A percentile compares a stretch with the other conserved stretches of the same genome.
Evolutionary conservation across 2,113 vertebrate species (phyloP).

Genomic region (Odontesthes bonariensis): DNA sequence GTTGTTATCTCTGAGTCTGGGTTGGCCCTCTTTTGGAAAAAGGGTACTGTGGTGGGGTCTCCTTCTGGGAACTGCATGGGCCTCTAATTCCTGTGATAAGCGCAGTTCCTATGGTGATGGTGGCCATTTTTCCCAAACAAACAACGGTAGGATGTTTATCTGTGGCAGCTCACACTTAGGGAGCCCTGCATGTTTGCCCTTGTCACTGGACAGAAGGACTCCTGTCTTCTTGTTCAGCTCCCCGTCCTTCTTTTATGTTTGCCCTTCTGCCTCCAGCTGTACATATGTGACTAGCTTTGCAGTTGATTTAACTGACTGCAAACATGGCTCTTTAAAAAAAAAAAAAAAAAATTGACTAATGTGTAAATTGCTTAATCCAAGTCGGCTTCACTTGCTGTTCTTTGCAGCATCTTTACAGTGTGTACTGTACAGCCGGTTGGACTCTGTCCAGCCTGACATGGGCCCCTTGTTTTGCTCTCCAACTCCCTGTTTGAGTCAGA

Average conservation of each 20-base stretch:
- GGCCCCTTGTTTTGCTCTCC: conserved; percentile 40
- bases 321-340: no score
- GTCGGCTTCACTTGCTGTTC: conserved; percentile 23
- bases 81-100: conserved; percentile 91
- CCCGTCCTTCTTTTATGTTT: conserved; percentile 37
- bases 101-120: conserved; percentile 85
- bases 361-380: background rate
- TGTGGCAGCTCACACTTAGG: conserved; percentile 82
- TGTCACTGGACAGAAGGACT: conserved; percentile 78
- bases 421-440: conserved; percentile 4
- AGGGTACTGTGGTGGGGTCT: conserved; percentile 62
- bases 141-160: conserved; percentile 90
- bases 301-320: no score
- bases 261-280: conserved; percentile 17
- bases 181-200: conserved; percentile 85
- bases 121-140: conserved; percentile 88
- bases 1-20: conserved; percentile 63
- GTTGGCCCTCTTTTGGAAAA: conserved; percentile 49
- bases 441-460: conserved; percentile 17
- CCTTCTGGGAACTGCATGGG: conserved; percentile 82
- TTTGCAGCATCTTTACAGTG: conserved; percentile 2
- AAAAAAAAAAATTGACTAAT: background rate
- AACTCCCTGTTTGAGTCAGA: conserved; percentile 40
- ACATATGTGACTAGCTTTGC: conserved; percentile 15
- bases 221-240: conserved; percentile 34